Base-by-base conservation (phyloP, 1,140 invertebrate genomes). In the Elymnias hypermnestra region DNA sequence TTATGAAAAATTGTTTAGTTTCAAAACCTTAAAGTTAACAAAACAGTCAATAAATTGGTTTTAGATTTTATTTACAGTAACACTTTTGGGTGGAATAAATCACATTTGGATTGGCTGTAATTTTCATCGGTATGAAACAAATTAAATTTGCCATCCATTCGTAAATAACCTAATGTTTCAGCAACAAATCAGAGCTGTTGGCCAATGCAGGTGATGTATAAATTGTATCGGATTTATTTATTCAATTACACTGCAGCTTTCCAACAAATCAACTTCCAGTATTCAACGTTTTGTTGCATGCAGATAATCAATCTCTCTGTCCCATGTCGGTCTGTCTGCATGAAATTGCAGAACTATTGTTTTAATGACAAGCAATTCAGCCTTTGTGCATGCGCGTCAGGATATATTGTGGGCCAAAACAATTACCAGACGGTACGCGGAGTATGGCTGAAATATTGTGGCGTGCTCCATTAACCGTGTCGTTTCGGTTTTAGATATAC, bases 231-330 rank as follows among this genome's bases (percentile, higher is more conserved):
- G 47, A 62, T 61, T 61, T 56, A 63, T 58, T 58, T 48, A 57
- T 57, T 57, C 54, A 62, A 58, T 63, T 58, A 63, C 48, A 49
- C 36, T 49, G 54, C 47, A 50, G 50, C 50, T 36, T 53, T 44
- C 47, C 59, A 38, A 62, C 59, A 63, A 63, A 63, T 63, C 59
- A 58, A 63, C 55, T 55, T 42, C 40, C 44, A 40, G 23, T 44
- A 45, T 48, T 53, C 51, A 52, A 55, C 49, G 42, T 55, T 53
- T 44, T 49, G 49, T 46, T 53, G 41, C 59, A 50, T 58, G 42
- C 44, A 51, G 33, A 57, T 57, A 57, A 58, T 63, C 59, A 58
- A 58, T 63, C 55, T 63, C 33, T 41, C 49, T 33, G 48, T 51
- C 48, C 47, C 49, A 41, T 44, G 53, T 50, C 51, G 44, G 44